Conservation (phyloP, 2,113 vertebrate species). For the Acrocephalus arundinaceus region DNA sequence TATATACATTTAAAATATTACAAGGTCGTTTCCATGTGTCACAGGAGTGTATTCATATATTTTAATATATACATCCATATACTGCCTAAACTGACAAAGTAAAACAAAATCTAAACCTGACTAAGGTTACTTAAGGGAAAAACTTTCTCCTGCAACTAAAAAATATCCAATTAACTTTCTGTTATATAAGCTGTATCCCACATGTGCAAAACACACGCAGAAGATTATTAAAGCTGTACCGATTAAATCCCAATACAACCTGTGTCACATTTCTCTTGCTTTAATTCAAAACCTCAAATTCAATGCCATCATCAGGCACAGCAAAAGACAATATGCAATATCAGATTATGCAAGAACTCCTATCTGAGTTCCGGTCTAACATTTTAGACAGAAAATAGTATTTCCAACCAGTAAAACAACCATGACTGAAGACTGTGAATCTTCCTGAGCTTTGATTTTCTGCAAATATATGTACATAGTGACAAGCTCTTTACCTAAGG, state of each 20-base stretch:
- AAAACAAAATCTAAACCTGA: neutral
- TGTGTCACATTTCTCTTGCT: neutral
- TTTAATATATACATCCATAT: neutral
- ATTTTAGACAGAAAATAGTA: neutral
- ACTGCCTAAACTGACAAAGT: neutral
- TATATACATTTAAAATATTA: neutral
- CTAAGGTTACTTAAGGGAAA: neutral
- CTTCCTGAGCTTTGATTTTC: neutral
- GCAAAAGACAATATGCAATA: neutral
- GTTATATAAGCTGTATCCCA: neutral
- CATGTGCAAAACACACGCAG: neutral
- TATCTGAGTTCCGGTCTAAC: neutral
- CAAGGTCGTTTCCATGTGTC: neutral
- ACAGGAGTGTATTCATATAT: neutral
- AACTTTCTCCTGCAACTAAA: neutral
- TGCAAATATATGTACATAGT: neutral
- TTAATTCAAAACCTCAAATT: neutral
- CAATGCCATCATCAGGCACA: neutral
- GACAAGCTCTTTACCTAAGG: neutral
- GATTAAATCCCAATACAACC: neutral
- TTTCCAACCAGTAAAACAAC: neutral
- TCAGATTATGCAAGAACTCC: neutral
- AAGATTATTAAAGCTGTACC: neutral
- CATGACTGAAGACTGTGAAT: neutral
- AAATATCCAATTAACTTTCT: neutral